Conservation (phyloP, 2,113 vertebrate species). For the Pachypanchax playfairii region DNA sequence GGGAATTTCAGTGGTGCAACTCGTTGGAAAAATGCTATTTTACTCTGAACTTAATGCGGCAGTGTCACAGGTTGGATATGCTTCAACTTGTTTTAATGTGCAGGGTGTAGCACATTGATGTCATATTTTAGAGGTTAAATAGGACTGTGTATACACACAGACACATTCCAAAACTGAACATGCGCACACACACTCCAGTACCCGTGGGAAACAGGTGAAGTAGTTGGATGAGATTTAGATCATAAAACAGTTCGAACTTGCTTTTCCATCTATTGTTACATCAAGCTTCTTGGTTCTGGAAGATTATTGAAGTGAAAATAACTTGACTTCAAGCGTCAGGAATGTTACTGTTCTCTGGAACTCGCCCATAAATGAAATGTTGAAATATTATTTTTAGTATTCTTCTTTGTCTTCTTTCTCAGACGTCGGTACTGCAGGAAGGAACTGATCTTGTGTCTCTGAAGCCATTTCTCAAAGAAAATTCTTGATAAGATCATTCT, state of each 20-base stretch:
- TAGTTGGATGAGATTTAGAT: constrained; percentile 7
- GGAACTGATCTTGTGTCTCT: background rate
- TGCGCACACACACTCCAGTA: background rate
- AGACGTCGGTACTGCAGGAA: background rate
- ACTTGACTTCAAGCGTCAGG: constrained; percentile 13
- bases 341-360: constrained; percentile 33
- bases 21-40: too few relatives aligned
- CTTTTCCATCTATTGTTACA: constrained; percentile 11
- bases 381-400: constrained; percentile 4
- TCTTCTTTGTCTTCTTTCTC: constrained; percentile 8
- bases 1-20: too few relatives aligned
- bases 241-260: constrained; percentile 12
- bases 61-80: constrained; percentile 34
- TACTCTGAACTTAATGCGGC: background rate
- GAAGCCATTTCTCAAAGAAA: background rate
- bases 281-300: constrained; percentile 8
- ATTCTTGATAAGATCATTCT: background rate
- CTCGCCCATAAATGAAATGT: constrained; percentile 21
- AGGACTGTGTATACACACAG: constrained; percentile 28
- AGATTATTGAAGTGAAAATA: constrained; percentile 3
- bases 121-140: constrained; percentile 35
- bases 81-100: constrained; percentile 33
- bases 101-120: constrained; percentile 47
- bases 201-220: constrained; percentile 57
- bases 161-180: constrained; percentile 26